Evolutionary conservation across 2,113 vertebrate species (phyloP), one percentile per base, ranked within the genome.

Genomic region (Baryphthengus martii): DNA sequence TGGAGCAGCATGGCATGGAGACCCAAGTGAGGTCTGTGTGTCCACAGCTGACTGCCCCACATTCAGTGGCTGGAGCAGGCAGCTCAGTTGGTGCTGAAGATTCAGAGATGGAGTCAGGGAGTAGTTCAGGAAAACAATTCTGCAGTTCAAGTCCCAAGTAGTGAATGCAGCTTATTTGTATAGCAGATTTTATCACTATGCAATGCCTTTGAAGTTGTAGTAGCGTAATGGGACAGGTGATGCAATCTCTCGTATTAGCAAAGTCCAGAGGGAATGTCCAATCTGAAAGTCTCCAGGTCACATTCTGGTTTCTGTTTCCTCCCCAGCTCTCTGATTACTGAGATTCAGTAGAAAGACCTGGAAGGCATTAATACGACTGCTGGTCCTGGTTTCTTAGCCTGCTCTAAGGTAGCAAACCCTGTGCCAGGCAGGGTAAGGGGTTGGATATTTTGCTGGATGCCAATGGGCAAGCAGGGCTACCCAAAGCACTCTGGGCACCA

Each of bases 31-130:
- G 24, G 50, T 58, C 66, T 4, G 2, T 3, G 5, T 7, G 6
- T 20, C 62, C 0, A 0, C 6, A 28, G 25, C 50, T 9, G 8
- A 10, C 4, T 0, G 0, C 44, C 53, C 66, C 3, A 2, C 25
- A 39, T 52, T 39, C 19, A 10, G 35, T 2, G 50, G 45, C n/a
- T 1, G 3, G 53, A 33, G n/a, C 25, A 58, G 67, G 62, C 39
- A 65, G 71, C 65, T 47, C 62, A 50, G 16, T 37, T 1, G 0
- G 20, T 15, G 40, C 73, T 65, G 59, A 58, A 40, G 47, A 25
- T 42, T 61, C 61, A 45, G 33, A 67, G 4, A 6, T 26, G 4
- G 2, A 4, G 0, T 35, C 80, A 79, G 68, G 47, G 25, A 40
- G 17, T 1, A 17, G 33, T 8, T 13, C n/a, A 71, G 72, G 40